These are phyloP conservation scores for Tolmerus cingulatus DNA, from an alignment of 2,888 invertebrate genomes.

Conservation along the genomic window DNA sequence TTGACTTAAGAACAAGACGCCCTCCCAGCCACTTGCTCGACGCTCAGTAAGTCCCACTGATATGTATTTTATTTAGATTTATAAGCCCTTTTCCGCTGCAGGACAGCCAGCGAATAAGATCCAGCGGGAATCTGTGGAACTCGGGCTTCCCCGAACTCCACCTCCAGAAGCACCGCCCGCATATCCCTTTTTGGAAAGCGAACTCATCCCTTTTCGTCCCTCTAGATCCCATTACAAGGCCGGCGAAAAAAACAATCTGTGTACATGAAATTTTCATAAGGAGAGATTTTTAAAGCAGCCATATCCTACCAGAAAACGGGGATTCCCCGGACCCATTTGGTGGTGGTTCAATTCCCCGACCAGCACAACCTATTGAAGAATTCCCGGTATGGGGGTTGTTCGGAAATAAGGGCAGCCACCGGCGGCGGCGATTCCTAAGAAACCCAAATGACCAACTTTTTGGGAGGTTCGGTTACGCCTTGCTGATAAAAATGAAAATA, in stretches of 20 bases:
- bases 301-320: background rate
- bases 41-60: background rate
- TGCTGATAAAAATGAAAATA: constrained; percentile 16
- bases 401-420: background rate
- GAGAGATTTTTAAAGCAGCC: background rate
- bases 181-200: background rate
- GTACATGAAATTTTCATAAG: constrained; percentile 25
- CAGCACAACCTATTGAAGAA: background rate
- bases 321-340: background rate
- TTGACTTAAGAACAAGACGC: background rate
- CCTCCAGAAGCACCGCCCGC: background rate
- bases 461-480: constrained; percentile 24
- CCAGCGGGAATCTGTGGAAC: background rate
- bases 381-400: background rate
- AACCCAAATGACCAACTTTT: constrained; percentile 10
- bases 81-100: background rate
- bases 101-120: background rate
- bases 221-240: background rate
- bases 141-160: background rate
- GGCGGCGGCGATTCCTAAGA: background rate
- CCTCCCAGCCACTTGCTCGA: background rate
- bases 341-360: background rate
- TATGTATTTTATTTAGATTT: background rate
- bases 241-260: constrained; percentile 11
- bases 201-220: background rate